Percentiles rank a stretch among this genome's conserved stretches.
These are phyloP conservation scores for Chrysodeixis includens DNA, from an alignment of 2,888 invertebrate genomes.

Conservation along the genomic window DNA sequence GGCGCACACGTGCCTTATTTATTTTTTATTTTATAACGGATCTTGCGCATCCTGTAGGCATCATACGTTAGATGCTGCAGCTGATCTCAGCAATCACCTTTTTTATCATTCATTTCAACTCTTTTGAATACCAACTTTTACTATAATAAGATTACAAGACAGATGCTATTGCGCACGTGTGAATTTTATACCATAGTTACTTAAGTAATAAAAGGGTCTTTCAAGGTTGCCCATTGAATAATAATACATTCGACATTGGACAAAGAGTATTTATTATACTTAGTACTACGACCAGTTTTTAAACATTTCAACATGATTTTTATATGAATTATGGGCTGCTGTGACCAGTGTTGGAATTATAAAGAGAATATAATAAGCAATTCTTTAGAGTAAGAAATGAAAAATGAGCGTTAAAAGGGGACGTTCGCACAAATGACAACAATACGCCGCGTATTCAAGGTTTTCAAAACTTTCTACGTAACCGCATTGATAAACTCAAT, in stretches of 20 bases:
- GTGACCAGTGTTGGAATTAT: not conserved
- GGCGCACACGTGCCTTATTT: constrained; percentile 49
- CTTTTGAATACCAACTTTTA: constrained; percentile 9
- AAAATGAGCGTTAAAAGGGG: not conserved
- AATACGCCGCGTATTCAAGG: not conserved
- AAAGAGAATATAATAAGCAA: not conserved
- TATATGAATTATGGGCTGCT: not conserved
- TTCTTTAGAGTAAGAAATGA: not conserved
- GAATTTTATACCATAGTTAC: constrained; percentile 21
- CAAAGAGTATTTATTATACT: constrained; percentile 23
- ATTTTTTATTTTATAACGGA: constrained; percentile 53
- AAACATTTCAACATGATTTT: not conserved
- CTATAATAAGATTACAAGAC: constrained; percentile 14
- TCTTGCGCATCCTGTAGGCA: constrained; percentile 49
- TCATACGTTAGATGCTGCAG: constrained; percentile 41
- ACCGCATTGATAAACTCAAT: constrained; percentile 38
- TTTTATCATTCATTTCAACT: constrained; percentile 15
- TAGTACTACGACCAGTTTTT: constrained; percentile 34
- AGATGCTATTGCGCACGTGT: constrained; percentile 39
- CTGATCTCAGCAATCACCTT: constrained; percentile 35
- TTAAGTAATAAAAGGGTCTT: constrained; percentile 43
- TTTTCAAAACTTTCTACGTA: constrained; percentile 37
- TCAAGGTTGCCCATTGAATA: constrained; percentile 52
- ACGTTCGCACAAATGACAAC: not conserved
- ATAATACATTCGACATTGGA: constrained; percentile 26